phyloP scores from a whole-genome alignment of 30 jellyfish, hydroid and myxozoan genomes.

The Aurelia sp. region DNA sequence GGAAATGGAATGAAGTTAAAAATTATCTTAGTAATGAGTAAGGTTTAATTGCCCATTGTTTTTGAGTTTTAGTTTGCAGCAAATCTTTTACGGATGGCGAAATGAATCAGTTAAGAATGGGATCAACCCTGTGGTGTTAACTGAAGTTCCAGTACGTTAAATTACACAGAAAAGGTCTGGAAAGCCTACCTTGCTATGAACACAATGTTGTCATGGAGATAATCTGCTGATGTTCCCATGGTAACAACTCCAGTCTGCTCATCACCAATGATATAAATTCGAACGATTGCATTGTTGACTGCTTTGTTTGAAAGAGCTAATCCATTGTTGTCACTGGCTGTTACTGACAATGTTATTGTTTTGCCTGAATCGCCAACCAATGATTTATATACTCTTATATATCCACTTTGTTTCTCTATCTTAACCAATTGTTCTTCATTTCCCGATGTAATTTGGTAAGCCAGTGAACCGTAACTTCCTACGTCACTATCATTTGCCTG shows the following conservation, averaged over 20 bases:
- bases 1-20: neutral
- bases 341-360: neutral
- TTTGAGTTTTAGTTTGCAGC: neutral
- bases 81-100: no score
- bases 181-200: constrained; percentile 11
- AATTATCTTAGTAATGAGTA: neutral
- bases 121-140: no score
- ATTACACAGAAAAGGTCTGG: no score
- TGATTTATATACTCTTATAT: constrained; percentile 45
- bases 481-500: constrained; percentile 73
- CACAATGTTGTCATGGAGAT: constrained; percentile 14
- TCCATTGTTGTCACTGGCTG: constrained; percentile 65
- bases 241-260: constrained; percentile 42
- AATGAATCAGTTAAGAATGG: no score
- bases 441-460: constrained; percentile 62
- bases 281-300: neutral
- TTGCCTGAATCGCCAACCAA: constrained; percentile 54
- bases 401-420: constrained; percentile 59
- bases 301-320: constrained; percentile 41
- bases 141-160: no score
- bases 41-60: neutral
- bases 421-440: constrained; percentile 60
- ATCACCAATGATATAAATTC: constrained; percentile 37
- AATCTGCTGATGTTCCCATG: constrained; percentile 41
- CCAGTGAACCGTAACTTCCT: constrained; percentile 54